Percentiles rank a stretch among this genome's conserved stretches.
These are phyloP conservation scores for Grammomys surdaster DNA, from an alignment of 2,113 vertebrate genomes.

Conservation along the genomic window DNA sequence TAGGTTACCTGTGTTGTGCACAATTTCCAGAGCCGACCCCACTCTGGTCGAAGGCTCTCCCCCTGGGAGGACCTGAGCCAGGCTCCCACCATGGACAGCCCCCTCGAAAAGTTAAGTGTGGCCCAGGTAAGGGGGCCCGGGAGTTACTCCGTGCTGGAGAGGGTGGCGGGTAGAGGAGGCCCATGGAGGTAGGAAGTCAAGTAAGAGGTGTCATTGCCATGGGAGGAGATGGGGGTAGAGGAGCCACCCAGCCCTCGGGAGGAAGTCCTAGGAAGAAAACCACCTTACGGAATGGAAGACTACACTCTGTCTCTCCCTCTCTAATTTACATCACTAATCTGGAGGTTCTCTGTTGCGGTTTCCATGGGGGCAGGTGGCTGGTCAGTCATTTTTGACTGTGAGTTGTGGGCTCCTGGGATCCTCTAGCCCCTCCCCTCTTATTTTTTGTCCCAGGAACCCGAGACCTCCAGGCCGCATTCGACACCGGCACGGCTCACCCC, in stretches of 20 bases:
- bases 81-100: conserved; percentile 90
- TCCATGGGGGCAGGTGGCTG: conserved; percentile 82
- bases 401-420: conserved; percentile 69
- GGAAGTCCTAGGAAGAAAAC: neutral
- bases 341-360: conserved; percentile 69
- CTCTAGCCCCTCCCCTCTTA: conserved; percentile 78
- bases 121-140: conserved; percentile 92
- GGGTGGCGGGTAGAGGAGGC: conserved; percentile 64
- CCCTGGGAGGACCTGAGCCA: conserved; percentile 85
- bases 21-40: conserved; percentile 83
- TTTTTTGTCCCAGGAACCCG: conserved; percentile 78
- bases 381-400: conserved; percentile 28
- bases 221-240: too few relatives aligned
- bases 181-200: neutral
- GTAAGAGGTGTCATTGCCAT: neutral
- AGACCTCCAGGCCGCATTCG: conserved; percentile 77
- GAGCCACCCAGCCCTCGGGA: neutral
- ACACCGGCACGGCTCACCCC: conserved; percentile 81
- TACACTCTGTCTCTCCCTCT: neutral
- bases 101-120: conserved; percentile 96
- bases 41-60: conserved; percentile 58
- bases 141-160: conserved; percentile 73
- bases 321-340: neutral
- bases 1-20: conserved; percentile 87
- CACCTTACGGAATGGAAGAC: neutral